These are phyloP conservation scores for Dallia pectoralis DNA, from an alignment of 2,797 vertebrate genomes.

Conservation along the genomic window DNA sequence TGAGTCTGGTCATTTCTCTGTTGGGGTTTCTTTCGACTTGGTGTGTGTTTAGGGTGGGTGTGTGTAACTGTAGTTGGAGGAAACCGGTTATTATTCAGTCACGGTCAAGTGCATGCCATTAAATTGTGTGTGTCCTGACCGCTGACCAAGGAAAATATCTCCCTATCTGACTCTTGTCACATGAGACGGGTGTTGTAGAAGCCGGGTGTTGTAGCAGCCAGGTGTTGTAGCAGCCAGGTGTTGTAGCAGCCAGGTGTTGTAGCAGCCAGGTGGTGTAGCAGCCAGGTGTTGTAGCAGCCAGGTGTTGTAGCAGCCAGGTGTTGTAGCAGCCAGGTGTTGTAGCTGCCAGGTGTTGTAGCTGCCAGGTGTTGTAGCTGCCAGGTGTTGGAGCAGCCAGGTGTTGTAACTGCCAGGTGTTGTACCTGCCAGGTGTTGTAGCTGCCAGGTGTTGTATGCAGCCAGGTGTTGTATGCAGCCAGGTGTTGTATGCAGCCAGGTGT, in stretches of 20 bases:
- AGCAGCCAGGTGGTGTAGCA: neutral
- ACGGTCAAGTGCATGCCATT: constrained; percentile 50
- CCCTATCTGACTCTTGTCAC: constrained; percentile 22
- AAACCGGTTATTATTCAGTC: constrained; percentile 48
- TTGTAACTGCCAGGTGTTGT: no score
- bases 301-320: no score
- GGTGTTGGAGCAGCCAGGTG: constrained; percentile 18
- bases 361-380: no score
- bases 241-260: no score
- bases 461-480: no score
- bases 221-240: no score
- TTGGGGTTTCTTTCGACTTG: constrained; percentile 33
- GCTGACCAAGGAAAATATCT: constrained; percentile 48
- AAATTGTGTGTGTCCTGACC: constrained; percentile 38
- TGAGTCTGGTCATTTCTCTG: constrained; percentile 42
- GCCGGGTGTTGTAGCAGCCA: no score
- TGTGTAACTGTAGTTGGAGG: neutral
- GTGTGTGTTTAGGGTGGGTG: constrained; percentile 19
- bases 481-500: no score
- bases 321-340: no score
- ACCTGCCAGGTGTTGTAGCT: no score
- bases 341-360: no score
- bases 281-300: constrained; percentile 31
- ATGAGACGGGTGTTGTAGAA: neutral
- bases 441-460: no score